Conservation (phyloP, 37 sponge, comb jelly and placozoan species). For the Chondrilla cf. caribensis region DNA sequence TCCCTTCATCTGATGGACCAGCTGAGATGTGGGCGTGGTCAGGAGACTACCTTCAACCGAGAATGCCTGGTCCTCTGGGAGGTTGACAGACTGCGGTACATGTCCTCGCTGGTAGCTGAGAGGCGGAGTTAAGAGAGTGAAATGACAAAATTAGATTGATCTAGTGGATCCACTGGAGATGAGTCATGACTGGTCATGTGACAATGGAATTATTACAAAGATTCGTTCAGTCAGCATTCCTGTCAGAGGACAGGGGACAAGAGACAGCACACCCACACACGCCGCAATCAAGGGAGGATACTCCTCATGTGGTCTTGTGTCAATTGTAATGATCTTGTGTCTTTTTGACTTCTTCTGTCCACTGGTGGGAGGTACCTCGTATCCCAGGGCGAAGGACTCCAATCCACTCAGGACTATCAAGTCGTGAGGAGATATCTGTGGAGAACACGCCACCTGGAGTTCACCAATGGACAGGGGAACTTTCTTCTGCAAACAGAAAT, state of each 20-base stretch:
- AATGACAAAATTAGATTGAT: neutral
- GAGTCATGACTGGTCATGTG: neutral
- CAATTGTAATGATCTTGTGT: constrained; percentile 53
- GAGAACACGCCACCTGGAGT: constrained; percentile 56
- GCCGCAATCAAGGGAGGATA: too few species aligned
- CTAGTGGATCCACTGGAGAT: neutral
- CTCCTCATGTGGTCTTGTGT: constrained; percentile 74
- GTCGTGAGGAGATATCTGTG: constrained; percentile 74
- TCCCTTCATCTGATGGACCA: constrained; percentile 26
- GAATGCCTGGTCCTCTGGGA: constrained; percentile 69
- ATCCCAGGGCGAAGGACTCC: constrained; percentile 39
- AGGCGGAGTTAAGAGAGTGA: neutral
- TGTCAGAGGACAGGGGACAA: too few species aligned
- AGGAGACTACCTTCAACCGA: constrained; percentile 45
- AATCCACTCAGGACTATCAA: constrained; percentile 55
- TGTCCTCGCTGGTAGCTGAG: constrained; percentile 66
- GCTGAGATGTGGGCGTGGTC: neutral
- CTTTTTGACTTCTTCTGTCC: constrained; percentile 23
- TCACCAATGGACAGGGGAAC: constrained; percentile 39
- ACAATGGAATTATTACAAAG: too few species aligned
- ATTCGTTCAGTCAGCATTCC: too few species aligned
- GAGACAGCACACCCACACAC: too few species aligned
- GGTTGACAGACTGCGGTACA: constrained; percentile 58
- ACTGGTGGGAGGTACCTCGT: constrained; percentile 10
- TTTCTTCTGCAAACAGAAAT: constrained; percentile 48